These are phyloP conservation scores for Leucophenga maculata DNA, from an alignment of 2,888 invertebrate species.

Conservation along the genomic window DNA sequence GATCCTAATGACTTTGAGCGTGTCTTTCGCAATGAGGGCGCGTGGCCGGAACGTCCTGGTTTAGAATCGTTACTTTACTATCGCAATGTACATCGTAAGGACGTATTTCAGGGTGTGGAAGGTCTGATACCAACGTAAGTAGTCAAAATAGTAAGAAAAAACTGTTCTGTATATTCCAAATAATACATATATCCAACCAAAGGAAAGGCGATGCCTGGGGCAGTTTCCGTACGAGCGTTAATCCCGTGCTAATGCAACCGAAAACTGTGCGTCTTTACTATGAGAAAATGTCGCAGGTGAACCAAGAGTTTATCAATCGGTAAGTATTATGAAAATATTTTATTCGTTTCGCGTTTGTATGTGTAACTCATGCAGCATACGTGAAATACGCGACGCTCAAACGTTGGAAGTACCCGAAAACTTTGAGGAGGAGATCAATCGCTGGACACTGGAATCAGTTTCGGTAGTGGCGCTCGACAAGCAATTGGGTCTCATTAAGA, in stretches of 20 bases:
- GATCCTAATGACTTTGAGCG: constrained; percentile 74
- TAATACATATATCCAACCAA: background rate
- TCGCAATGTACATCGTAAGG: constrained; percentile 55
- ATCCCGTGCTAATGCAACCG: constrained; percentile 78
- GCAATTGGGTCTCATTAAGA: constrained; percentile 59
- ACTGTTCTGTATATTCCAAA: background rate
- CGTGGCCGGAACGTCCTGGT: constrained; percentile 72
- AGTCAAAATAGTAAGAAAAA: no score
- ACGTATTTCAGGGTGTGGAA: constrained; percentile 52
- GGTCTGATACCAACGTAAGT: constrained; percentile 56
- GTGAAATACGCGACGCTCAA: constrained; percentile 57
- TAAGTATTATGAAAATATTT: constrained; percentile 21
- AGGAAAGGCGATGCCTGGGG: constrained; percentile 75
- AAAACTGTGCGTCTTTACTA: constrained; percentile 74
- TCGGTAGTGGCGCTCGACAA: constrained; percentile 71
- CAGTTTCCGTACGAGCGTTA: constrained; percentile 77
- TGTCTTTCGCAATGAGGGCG: constrained; percentile 73
- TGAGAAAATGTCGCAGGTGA: constrained; percentile 73
- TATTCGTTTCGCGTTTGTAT: background rate
- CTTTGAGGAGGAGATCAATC: constrained; percentile 74
- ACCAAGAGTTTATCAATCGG: constrained; percentile 60
- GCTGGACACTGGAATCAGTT: constrained; percentile 76
- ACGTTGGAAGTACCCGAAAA: constrained; percentile 70
- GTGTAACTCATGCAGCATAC: constrained; percentile 58
- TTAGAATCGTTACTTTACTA: constrained; percentile 70